Evolutionary conservation across 1,140 invertebrate species (phyloP).

Genomic region (Heliothis subflexa): DNA sequence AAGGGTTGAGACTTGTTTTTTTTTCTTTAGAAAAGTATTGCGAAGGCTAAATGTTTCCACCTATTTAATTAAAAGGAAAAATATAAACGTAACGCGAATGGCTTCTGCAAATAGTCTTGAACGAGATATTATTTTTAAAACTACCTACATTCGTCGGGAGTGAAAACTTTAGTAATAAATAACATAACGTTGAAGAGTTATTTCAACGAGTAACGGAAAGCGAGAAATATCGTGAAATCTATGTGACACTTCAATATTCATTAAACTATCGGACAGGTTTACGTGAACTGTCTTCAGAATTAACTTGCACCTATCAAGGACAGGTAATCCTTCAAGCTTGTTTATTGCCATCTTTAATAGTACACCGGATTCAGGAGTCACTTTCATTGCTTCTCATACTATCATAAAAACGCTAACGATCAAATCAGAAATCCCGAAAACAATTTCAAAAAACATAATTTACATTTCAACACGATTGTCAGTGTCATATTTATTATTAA

Average conservation of each 20-base stretch:
- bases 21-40: conserved; percentile 7
- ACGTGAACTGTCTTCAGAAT: not conserved
- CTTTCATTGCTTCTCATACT: not conserved
- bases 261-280: not conserved
- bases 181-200: not conserved
- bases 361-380: not conserved
- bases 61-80: conserved; percentile 5
- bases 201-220: not conserved
- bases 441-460: conserved; percentile 12
- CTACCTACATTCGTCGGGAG: not conserved
- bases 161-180: not conserved
- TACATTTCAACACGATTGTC: conserved; percentile 9
- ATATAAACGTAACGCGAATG: conserved; percentile 1
- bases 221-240: not conserved
- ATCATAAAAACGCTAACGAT: not conserved
- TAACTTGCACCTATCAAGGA: not conserved
- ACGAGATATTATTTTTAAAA: conserved; percentile 1
- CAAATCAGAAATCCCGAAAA: not conserved
- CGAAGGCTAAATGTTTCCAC: not conserved
- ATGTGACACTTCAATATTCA: not conserved
- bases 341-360: no score
- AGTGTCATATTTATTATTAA: conserved; percentile 24
- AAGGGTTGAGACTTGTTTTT: conserved; percentile 18
- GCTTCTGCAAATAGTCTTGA: not conserved
- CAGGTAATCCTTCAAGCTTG: no score